Conservation (phyloP, 2,888 invertebrate genomes). For the Fragum fragum region DNA sequence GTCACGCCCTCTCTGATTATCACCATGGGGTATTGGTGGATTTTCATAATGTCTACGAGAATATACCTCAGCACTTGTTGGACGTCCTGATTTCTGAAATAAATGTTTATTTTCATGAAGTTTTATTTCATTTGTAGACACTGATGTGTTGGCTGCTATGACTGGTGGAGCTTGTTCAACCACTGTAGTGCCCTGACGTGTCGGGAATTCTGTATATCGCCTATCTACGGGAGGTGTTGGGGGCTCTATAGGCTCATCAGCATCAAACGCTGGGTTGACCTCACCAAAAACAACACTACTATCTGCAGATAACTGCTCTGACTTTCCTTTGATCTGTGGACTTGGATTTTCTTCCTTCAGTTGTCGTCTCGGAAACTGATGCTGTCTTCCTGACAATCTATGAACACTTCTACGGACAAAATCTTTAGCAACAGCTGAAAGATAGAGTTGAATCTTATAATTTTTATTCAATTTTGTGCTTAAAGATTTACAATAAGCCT, state of each 20-base stretch:
- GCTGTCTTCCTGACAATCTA: constrained; percentile 65
- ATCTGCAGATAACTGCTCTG: constrained; percentile 63
- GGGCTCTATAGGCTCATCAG: constrained; percentile 47
- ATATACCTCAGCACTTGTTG: constrained; percentile 21
- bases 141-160: constrained; percentile 3
- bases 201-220: constrained; percentile 65
- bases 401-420: constrained; percentile 71
- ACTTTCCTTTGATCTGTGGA: constrained; percentile 49
- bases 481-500: no score
- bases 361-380: constrained; percentile 54
- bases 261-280: constrained; percentile 56
- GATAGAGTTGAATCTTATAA: no score
- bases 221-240: constrained; percentile 58
- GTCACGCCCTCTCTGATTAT: constrained; percentile 30
- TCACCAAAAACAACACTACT: constrained; percentile 67
- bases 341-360: constrained; percentile 63
- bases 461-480: no score
- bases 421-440: constrained; percentile 68
- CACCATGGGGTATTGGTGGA: constrained; percentile 42
- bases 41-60: constrained; percentile 53
- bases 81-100: constrained; percentile 27
- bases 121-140: constrained; percentile 56
- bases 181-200: constrained; percentile 35
- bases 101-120: constrained; percentile 57
- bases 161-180: not conserved